Conservation (phyloP, 2,888 invertebrate genomes). For the Drosophila affinis region DNA sequence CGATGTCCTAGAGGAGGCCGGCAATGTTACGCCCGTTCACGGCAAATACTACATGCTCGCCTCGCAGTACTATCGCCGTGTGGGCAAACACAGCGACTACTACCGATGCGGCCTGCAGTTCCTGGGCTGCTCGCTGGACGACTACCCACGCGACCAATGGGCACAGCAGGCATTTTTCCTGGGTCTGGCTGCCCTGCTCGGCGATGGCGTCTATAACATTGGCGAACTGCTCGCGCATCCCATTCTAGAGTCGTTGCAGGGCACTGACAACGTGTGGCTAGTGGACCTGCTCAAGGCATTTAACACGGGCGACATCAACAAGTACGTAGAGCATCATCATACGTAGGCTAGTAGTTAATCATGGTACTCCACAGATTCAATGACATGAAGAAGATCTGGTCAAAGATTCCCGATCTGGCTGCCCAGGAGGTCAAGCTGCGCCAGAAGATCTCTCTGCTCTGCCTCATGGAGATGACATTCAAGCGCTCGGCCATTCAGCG, state of each 20-base stretch:
- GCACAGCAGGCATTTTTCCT: constrained; percentile 94
- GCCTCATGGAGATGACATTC: constrained; percentile 99
- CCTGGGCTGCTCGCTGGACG: constrained; percentile 89
- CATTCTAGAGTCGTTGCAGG: constrained; percentile 92
- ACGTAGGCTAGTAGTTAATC: no score
- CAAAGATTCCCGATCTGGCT: constrained; percentile 91
- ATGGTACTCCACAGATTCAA: constrained; percentile 85
- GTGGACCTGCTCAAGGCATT: constrained; percentile 93
- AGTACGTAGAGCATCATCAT: constrained; percentile 79
- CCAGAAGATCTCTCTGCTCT: constrained; percentile 97
- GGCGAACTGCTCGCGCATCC: constrained; percentile 98
- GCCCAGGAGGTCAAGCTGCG: constrained; percentile 92
- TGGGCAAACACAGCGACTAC: constrained; percentile 96
- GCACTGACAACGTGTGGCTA: constrained; percentile 93
- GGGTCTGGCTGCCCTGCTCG: constrained; percentile 96
- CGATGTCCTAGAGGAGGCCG: constrained; percentile 92
- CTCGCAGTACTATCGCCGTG: constrained; percentile 93
- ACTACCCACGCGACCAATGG: constrained; percentile 87
- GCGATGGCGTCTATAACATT: constrained; percentile 97
- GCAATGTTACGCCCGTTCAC: constrained; percentile 96
- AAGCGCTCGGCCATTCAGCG: constrained; percentile 94
- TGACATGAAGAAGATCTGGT: constrained; percentile 88
- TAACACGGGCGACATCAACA: constrained; percentile 92
- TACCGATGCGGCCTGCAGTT: constrained; percentile 96
- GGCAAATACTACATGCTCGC: constrained; percentile 97